Evolutionary conservation across 2,113 vertebrate species (phyloP), one percentile per base, ranked within the genome.

Genomic region (Halcyon malimbica): DNA sequence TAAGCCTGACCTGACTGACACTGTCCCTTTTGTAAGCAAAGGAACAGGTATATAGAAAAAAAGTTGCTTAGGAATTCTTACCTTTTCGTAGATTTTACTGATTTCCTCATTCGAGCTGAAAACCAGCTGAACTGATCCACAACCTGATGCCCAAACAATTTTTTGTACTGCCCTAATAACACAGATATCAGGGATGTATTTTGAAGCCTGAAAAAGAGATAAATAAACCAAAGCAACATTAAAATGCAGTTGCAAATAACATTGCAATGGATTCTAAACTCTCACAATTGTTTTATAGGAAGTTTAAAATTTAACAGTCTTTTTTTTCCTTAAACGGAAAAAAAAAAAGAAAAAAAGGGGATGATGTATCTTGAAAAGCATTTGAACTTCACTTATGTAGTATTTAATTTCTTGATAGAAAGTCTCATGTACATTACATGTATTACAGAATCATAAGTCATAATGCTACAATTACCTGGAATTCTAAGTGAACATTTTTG

Each of bases 31-130:
- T 31, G 9, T 42, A 73, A 41, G 48, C 10, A 78, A 83, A 74
- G 5, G 6, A 83, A 56, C 24, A 87, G 6, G 63, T 35, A 54
- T 19, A 62, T 2, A 91, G 67, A 62, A 51, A 79, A 65, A 25
- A 2, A 87, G 39, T 41, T 90, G 33, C 63, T 88, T 70, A 56
- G 11, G 33, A 96, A 93, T 78, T 92, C 97, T 97, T 98, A 99
- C 99, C 99, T 99, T 99, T 92, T 99, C 99, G 59, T 99, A 99
- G 96, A 99, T 99, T 98, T 99, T 99, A 98, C 99, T 99, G 25
- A 99, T 99, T 96, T 99, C 99, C 84, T 99, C 99, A 97, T 99
- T 99, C 7, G 99, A 99, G 94, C 99, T 99, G 97, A 99, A 99
- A 85, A 99, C 99, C 39, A 99, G 98, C 93, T 99, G 99, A 89